Percentiles rank a stretch among this genome's conserved stretches.
Evolutionary conservation across 2,113 vertebrate genomes (phyloP).

Genomic region (Ochotona princeps): DNA sequence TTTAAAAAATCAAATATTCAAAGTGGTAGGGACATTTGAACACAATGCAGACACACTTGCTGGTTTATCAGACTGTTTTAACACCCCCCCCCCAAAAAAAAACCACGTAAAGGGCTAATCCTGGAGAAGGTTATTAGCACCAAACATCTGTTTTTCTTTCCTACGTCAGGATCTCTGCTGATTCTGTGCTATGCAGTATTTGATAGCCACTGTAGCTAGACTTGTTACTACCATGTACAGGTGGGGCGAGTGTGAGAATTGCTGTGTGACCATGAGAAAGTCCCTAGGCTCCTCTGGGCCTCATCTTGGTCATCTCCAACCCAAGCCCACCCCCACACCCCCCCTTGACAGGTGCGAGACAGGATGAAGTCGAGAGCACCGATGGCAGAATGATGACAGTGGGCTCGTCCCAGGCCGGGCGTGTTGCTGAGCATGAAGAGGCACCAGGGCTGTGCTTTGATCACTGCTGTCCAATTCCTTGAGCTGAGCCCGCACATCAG

Average conservation of each 20-base stretch:
- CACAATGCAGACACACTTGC: neutral
- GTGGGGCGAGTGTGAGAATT: neutral
- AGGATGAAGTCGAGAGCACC: neutral
- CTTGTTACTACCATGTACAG: neutral
- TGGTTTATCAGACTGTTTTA: neutral
- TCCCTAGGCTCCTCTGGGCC: neutral
- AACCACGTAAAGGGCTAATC: neutral
- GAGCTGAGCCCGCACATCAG: neutral
- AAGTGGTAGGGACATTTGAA: neutral
- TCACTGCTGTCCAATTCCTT: neutral
- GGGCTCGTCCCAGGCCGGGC: neutral
- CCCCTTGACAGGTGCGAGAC: neutral
- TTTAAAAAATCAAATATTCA: neutral
- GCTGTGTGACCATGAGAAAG: neutral
- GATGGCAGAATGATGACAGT: neutral
- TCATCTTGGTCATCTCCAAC: neutral
- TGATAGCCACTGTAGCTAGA: neutral
- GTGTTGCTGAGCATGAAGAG: neutral
- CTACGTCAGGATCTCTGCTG: neutral
- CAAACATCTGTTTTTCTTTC: slow-evolving; percentile 25
- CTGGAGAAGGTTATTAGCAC: neutral
- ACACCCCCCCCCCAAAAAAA: neutral
- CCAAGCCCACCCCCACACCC: neutral
- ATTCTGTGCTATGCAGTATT: neutral
- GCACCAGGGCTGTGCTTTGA: neutral